These are phyloP conservation scores for Gibbula magus DNA, from an alignment of 2,888 invertebrate species.

Conservation along the genomic window DNA sequence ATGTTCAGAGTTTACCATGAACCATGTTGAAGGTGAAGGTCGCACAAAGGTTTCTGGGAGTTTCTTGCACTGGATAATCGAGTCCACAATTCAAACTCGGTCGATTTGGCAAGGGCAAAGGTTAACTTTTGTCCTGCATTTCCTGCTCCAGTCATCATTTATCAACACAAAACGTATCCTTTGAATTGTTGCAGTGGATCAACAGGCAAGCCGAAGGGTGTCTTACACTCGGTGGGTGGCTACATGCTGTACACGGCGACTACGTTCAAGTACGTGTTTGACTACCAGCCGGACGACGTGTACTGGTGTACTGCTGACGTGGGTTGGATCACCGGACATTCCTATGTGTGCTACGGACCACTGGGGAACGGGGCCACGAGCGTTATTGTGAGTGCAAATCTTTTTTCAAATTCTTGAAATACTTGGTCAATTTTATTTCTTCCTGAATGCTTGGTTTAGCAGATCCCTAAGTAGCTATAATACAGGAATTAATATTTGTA, in stretches of 20 bases:
- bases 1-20: too few relatives aligned
- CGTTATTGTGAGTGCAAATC: slow-evolving; percentile 93
- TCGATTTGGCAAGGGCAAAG: too few relatives aligned
- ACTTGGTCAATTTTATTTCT: too few relatives aligned
- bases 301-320: slow-evolving; percentile 77
- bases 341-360: slow-evolving; percentile 89
- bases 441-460: too few relatives aligned
- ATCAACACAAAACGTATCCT: background rate
- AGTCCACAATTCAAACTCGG: too few relatives aligned
- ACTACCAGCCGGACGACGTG: slow-evolving; percentile 78
- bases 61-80: too few relatives aligned
- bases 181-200: slow-evolving; percentile 81
- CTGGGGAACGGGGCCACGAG: slow-evolving; percentile 94
- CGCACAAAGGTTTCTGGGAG: too few relatives aligned
- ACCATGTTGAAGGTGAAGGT: too few relatives aligned
- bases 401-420: too few relatives aligned
- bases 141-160: background rate
- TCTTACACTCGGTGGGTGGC: slow-evolving; percentile 95
- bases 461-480: background rate
- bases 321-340: slow-evolving; percentile 83
- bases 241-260: slow-evolving; percentile 95
- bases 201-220: slow-evolving; percentile 98
- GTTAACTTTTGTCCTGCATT: too few relatives aligned
- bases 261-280: slow-evolving; percentile 94
- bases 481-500: background rate